These are phyloP conservation scores for Pleuronectes platessa DNA, from an alignment of 2,113 vertebrate genomes.

Conservation along the genomic window DNA sequence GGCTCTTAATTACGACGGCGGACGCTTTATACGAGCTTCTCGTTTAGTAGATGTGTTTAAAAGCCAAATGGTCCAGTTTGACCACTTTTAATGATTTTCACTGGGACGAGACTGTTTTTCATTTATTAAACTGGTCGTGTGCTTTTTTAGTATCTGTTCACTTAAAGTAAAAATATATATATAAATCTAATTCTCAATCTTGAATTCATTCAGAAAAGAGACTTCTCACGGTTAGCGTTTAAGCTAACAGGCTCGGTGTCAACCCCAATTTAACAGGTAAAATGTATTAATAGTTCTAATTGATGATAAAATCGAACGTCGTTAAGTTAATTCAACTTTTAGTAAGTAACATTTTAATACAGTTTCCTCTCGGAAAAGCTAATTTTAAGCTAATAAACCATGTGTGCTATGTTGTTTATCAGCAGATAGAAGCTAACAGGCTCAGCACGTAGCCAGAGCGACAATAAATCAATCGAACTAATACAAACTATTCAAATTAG, in stretches of 20 bases:
- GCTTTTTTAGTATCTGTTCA: background rate
- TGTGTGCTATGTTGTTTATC: too few relatives aligned
- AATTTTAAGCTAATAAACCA: too few relatives aligned
- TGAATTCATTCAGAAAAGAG: background rate
- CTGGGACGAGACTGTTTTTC: background rate
- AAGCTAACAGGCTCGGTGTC: background rate
- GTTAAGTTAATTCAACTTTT: too few relatives aligned
- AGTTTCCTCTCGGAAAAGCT: too few relatives aligned
- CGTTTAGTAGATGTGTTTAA: background rate
- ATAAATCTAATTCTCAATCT: background rate
- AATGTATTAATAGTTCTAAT: too few relatives aligned
- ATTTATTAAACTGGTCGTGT: background rate
- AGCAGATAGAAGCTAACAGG: too few relatives aligned
- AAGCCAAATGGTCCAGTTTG: background rate
- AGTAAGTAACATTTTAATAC: too few relatives aligned
- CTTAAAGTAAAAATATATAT: background rate
- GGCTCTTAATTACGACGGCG: slow-evolving; percentile 38
- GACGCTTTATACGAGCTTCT: slow-evolving; percentile 5
- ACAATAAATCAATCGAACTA: too few relatives aligned
- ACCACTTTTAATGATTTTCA: background rate
- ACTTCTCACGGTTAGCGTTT: background rate
- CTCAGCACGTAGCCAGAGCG: too few relatives aligned
- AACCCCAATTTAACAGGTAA: too few relatives aligned
- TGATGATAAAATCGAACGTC: too few relatives aligned
- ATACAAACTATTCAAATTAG: too few relatives aligned